Evolutionary conservation across 2,888 invertebrate genomes (phyloP), one percentile per base, ranked within the genome.

Genomic region (Priapulus caudatus): DNA sequence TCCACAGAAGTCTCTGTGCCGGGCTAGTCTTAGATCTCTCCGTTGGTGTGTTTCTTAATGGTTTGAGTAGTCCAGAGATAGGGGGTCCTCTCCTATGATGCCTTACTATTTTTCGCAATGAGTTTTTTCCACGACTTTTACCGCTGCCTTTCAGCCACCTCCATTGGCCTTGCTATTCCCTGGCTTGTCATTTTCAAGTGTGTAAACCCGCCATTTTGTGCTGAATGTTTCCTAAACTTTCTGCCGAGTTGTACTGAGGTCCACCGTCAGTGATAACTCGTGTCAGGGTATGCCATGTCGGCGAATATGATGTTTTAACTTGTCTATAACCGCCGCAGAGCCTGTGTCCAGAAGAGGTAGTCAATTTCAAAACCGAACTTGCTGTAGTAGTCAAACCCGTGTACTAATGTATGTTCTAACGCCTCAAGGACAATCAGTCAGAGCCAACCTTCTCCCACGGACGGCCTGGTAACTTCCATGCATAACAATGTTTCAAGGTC

Each of bases 371-470:
- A 33, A n/a, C n/a, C n/a, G 33, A n/a, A 33, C 10, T 10, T 10
- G n/a, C 33, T 10, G 33, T 10, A 33, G 33, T 33, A 33, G n/a
- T 33, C 33, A 10, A 33, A 10, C n/a, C n/a, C n/a, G n/a, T n/a
- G 33, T 33, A n/a, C 10, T 10, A 10, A n/a, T 10, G n/a, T 33
- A 33, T 10, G 33, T 33, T 10, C 33, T 33, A n/a, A 33, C n/a
- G 10, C 10, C n/a, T 33, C 10, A 33, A 33, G n/a, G 33, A 10
- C 10, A 33, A 33, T 10, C 10, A 10, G n/a, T 33, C 33, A 10
- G n/a, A 33, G 33, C 33, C 33, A 33, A 33, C n/a, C 33, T 33
- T 33, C n/a, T 33, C 33, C 33, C n/a, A 33, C 10, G n/a, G 33
- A n/a, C n/a, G 10, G 33, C n/a, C 10, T 10, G n/a, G 33, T 10